Percentiles rank a stretch among this genome's conserved stretches.
These are phyloP conservation scores for Stercorarius parasiticus DNA, from an alignment of 2,113 vertebrate genomes.

Conservation along the genomic window DNA sequence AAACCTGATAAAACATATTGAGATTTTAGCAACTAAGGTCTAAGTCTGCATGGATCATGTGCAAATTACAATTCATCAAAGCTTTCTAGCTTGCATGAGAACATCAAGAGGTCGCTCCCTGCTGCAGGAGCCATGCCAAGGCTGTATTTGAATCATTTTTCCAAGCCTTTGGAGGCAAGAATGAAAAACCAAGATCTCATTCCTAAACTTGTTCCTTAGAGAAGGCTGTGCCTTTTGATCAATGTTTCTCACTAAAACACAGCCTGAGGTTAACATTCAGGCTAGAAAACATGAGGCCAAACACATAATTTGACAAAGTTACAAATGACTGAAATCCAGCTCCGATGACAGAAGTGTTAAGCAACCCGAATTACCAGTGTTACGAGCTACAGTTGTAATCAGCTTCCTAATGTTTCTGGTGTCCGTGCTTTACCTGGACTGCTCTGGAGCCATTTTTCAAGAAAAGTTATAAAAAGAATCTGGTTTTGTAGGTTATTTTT, in stretches of 20 bases:
- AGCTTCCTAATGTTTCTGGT: background rate
- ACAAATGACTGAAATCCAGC: background rate
- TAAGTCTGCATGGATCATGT: background rate
- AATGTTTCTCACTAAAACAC: background rate
- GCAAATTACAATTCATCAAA: background rate
- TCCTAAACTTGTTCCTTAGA: background rate
- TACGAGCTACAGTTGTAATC: background rate
- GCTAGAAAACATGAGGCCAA: background rate
- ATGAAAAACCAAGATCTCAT: background rate
- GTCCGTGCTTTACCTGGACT: background rate
- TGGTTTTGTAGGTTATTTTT: conserved; percentile 53
- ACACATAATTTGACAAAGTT: background rate
- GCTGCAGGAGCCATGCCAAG: background rate
- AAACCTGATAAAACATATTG: background rate
- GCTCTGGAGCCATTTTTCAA: background rate
- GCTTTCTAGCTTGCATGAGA: background rate
- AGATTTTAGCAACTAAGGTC: background rate
- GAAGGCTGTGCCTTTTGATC: background rate
- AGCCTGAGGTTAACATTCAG: background rate
- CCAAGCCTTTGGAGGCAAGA: background rate
- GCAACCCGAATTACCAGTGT: background rate
- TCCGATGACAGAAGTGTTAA: background rate
- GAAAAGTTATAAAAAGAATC: conserved; percentile 33
- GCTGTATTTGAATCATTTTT: background rate
- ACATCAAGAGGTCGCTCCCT: background rate